phyloP scores from a whole-genome alignment of 2,888 invertebrate species.

The Metacarcinus magister region DNA sequence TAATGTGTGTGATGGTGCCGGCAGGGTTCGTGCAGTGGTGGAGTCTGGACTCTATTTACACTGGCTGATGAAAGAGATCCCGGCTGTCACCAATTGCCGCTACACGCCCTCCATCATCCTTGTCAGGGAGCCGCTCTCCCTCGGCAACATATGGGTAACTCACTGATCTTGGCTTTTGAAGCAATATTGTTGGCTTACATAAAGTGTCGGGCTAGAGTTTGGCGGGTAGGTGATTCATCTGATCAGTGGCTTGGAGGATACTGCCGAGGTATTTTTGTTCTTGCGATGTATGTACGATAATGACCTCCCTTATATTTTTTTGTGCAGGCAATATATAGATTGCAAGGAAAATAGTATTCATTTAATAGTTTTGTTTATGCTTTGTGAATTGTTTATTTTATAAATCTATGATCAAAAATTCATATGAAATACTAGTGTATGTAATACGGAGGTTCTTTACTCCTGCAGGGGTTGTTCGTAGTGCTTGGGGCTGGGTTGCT shows the following conservation, averaged over 20 bases:
- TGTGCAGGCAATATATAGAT: no score
- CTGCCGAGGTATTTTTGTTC: no score
- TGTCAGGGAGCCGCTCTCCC: conserved; percentile 51
- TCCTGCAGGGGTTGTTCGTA: conserved; percentile 35
- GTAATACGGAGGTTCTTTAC: not conserved
- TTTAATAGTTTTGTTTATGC: no score
- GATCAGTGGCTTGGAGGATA: no score
- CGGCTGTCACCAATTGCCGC: not conserved
- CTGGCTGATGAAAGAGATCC: conserved; percentile 46
- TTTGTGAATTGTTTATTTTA: no score
- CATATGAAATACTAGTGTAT: no score
- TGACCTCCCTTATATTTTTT: no score
- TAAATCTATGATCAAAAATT: not conserved
- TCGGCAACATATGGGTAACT: conserved; percentile 56
- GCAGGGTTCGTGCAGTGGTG: conserved; percentile 28
- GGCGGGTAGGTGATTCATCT: no score
- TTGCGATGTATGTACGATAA: no score
- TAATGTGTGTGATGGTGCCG: not conserved
- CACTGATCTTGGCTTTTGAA: not conserved
- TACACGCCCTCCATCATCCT: conserved; percentile 42
- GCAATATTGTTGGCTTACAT: not conserved
- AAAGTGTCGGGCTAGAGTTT: not conserved
- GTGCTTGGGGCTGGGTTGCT: conserved; percentile 9
- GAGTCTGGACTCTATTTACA: conserved; percentile 33
- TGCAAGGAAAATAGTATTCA: no score